Evolutionary conservation across 2,888 invertebrate genomes (phyloP).

Genomic region (Gandaritis pyraliata): DNA sequence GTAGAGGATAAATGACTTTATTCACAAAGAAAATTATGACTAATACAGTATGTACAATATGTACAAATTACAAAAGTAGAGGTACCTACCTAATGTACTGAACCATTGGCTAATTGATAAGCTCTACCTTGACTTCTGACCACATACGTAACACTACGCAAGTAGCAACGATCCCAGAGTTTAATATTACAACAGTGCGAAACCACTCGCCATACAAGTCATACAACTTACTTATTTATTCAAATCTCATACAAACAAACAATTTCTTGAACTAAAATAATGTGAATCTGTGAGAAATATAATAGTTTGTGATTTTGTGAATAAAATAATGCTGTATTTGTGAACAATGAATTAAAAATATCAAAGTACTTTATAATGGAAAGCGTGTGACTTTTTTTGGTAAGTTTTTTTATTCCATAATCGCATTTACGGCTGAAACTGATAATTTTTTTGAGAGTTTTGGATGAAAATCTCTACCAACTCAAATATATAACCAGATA

Average conservation of each 20-base stretch:
- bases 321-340: background rate
- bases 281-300: background rate
- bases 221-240: slow-evolving; percentile 13
- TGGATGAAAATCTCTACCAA: too few species aligned
- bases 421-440: too few species aligned
- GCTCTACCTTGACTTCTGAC: slow-evolving; percentile 25
- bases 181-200: slow-evolving; percentile 11
- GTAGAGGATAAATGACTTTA: too few species aligned
- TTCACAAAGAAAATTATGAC: too few species aligned
- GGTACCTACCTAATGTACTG: slow-evolving; percentile 14
- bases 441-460: too few species aligned
- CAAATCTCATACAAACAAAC: slow-evolving; percentile 1
- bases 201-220: background rate
- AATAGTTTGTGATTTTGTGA: background rate
- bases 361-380: background rate
- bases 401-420: background rate
- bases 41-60: too few species aligned
- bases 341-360: background rate
- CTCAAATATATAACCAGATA: too few species aligned
- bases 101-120: slow-evolving; percentile 10
- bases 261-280: background rate
- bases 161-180: slow-evolving; percentile 1
- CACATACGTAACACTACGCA: slow-evolving; percentile 29
- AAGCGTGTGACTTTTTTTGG: slow-evolving; percentile 4
- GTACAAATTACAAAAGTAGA: too few species aligned